Conservation (phyloP, 2,888 invertebrate genomes). For the Chironomus riparius region DNA sequence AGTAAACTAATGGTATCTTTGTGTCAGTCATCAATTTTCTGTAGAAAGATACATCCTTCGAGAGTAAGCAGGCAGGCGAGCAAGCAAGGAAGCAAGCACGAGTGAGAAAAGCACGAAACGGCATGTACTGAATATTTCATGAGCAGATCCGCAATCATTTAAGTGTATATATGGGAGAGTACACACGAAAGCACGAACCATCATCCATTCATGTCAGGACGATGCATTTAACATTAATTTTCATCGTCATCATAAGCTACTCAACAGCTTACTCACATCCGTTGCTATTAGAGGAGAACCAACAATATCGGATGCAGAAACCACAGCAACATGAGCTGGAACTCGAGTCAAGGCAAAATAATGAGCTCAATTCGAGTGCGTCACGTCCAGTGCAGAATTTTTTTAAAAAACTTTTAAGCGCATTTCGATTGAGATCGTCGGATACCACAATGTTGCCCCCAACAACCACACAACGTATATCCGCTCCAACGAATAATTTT, state of each 20-base stretch:
- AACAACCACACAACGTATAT: background rate
- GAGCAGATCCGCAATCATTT: background rate
- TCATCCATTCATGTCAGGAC: conserved; percentile 4
- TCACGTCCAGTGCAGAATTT: conserved; percentile 16
- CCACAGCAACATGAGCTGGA: background rate
- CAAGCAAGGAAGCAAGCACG: background rate
- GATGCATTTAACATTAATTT: conserved; percentile 24
- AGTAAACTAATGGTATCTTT: background rate
- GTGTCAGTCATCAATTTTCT: background rate
- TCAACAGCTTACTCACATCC: conserved; percentile 18
- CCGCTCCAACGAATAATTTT: background rate
- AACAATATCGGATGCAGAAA: background rate
- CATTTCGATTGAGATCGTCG: background rate
- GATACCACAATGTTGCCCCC: background rate
- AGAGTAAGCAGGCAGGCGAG: background rate
- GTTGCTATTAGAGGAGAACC: background rate
- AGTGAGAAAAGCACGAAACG: background rate
- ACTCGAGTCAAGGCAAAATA: background rate
- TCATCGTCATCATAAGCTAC: conserved; percentile 6
- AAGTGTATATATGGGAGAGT: background rate
- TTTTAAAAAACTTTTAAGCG: conserved; percentile 16
- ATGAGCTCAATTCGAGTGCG: background rate
- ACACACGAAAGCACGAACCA: background rate
- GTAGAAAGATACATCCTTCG: background rate
- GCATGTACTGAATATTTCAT: conserved; percentile 9